phyloP scores from a whole-genome alignment of 1,140 invertebrate species.

The Drosophila mauritiana region DNA sequence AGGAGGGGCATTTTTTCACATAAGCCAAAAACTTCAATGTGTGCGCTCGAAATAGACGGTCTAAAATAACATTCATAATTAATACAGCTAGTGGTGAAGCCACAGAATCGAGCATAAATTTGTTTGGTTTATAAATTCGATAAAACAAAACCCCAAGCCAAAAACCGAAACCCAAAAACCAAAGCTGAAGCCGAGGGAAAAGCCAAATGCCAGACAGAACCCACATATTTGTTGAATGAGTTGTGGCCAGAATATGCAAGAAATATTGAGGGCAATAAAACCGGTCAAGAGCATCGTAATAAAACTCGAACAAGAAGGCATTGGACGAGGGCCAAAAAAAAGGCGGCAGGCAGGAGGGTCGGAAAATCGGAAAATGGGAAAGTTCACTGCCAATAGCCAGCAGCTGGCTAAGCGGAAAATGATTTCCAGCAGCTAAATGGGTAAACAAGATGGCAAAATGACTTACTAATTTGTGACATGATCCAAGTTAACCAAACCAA shows the following conservation, averaged over 20 bases:
- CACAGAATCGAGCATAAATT: constrained; percentile 12
- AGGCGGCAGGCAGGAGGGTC: background rate
- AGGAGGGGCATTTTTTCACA: constrained; percentile 3
- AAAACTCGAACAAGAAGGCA: constrained; percentile 43
- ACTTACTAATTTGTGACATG: constrained; percentile 82
- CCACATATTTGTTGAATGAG: constrained; percentile 36
- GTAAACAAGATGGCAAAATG: constrained; percentile 60
- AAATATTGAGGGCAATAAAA: constrained; percentile 52
- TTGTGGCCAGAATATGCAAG: constrained; percentile 41
- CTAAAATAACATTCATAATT: constrained; percentile 58
- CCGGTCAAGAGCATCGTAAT: constrained; percentile 48
- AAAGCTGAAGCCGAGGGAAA: constrained; percentile 40
- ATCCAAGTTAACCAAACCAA: constrained; percentile 72
- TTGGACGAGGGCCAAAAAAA: constrained; percentile 9
- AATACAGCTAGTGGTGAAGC: constrained; percentile 27
- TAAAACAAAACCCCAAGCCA: constrained; percentile 50
- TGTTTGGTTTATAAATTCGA: constrained; percentile 70
- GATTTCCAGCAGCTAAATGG: constrained; percentile 46
- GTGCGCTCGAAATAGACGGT: constrained; percentile 10
- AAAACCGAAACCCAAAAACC: constrained; percentile 11
- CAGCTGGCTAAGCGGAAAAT: constrained; percentile 23
- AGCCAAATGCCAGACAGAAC: constrained; percentile 44
- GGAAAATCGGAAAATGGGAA: background rate
- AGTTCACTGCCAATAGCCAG: constrained; percentile 22
- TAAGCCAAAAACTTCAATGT: constrained; percentile 27